phyloP scores from a whole-genome alignment of 2,797 vertebrate genomes.

The Bradypus variegatus region DNA sequence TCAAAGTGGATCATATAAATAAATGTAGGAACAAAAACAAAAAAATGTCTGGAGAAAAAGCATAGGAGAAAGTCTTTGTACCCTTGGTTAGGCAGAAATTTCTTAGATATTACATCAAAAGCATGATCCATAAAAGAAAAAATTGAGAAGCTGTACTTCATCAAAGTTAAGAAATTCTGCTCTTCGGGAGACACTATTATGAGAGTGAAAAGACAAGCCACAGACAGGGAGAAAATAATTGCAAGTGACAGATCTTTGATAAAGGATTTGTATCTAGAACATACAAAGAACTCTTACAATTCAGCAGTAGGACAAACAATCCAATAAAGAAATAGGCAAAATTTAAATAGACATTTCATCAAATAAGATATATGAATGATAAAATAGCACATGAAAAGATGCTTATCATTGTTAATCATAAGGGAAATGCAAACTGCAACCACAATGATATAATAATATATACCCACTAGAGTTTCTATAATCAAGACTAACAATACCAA shows the following conservation, averaged over 20 bases:
- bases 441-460: neutral
- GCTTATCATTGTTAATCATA: neutral
- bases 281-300: neutral
- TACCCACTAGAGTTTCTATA: neutral
- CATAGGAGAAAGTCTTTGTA: neutral
- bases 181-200: neutral
- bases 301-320: neutral
- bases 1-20: neutral
- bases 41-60: neutral
- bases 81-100: neutral
- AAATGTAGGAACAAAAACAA: neutral
- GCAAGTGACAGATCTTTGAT: neutral
- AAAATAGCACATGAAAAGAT: neutral
- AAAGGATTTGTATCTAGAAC: neutral
- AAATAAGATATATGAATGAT: neutral
- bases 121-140: neutral
- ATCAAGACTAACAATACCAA: neutral
- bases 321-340: neutral
- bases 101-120: neutral
- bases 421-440: neutral
- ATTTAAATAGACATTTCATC: neutral
- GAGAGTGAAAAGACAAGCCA: neutral
- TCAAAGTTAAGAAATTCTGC: constrained; percentile 3
- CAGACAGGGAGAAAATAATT: neutral
- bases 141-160: neutral